Evolutionary conservation across 2,113 vertebrate species (phyloP), one percentile per base, ranked within the genome.

Genomic region (Cottus gobio): DNA sequence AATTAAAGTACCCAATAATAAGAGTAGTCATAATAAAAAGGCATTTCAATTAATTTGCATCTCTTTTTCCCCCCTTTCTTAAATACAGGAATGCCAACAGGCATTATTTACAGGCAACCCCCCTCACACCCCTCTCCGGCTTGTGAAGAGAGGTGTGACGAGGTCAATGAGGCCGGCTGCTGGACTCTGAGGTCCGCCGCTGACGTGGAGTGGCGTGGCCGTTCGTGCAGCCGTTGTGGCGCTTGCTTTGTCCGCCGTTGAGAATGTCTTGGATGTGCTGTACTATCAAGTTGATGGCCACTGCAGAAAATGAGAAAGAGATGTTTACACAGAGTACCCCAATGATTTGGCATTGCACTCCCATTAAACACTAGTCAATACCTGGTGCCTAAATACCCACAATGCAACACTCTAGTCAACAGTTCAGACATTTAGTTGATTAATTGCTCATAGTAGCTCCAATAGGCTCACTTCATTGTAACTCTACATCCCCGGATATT

Each of bases 181-280:
- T 97, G 71, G 98, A 97, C 90, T 99, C 98, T 0, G 97, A 98
- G 2, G 95, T 85, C 90, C 95, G 95, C 84, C 95, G 93, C 92
- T 97, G 96, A 58, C 96, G 95, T 0, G 96, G 95, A 0, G 96
- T 92, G 9, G 87, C 93, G 87, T 96, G 96, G 85, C 96, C 96
- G 0, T 97, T 98, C 80, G 92, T 88, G 80, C 90, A 97, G 89
- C 96, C 96, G 0, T 96, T 98, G 90, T 97, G 97, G 1, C 97
- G 96, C 77, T 99, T 99, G 87, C 82, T 96, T 73, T 92, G 94
- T 30, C 97, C 97, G 1, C 98, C 98, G 0, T 96, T 99, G 48
- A 99, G 95, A 91, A 99, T 98, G 95, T 99, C 98, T 94, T 99
- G 98, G 90, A 99, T 99, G 92, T 99, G 98, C 92, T 99, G 98